These are phyloP conservation scores for Platanista minor DNA, from an alignment of 2,113 vertebrate genomes.

Conservation along the genomic window DNA sequence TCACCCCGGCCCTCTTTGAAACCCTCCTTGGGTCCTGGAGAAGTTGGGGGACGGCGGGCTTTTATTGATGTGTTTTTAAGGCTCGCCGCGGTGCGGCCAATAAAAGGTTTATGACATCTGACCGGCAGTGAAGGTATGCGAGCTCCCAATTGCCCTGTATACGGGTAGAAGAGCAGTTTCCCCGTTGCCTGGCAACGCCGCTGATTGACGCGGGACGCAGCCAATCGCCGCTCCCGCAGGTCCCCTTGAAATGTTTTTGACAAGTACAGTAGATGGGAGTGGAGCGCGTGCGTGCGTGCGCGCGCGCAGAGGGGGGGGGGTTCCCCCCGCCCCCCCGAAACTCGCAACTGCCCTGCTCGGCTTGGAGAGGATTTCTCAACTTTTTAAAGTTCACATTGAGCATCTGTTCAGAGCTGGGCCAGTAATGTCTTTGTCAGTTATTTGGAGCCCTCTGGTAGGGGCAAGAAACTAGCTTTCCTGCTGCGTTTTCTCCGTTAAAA, in stretches of 20 bases:
- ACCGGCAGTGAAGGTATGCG: constrained; percentile 80
- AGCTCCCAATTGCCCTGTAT: constrained; percentile 70
- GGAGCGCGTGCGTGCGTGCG: constrained; percentile 56
- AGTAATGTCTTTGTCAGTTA: constrained; percentile 21
- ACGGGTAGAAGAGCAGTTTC: constrained; percentile 69
- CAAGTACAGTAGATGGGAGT: constrained; percentile 74
- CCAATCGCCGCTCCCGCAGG: constrained; percentile 72
- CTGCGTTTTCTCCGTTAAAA: constrained; percentile 30
- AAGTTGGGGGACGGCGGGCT: constrained; percentile 48
- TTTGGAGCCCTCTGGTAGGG: constrained; percentile 34
- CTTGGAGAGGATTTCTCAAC: constrained; percentile 18
- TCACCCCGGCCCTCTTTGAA: neutral
- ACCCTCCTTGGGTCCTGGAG: neutral
- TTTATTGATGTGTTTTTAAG: constrained; percentile 65
- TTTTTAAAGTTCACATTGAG: constrained; percentile 44
- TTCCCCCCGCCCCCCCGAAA: neutral
- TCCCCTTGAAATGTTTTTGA: constrained; percentile 77
- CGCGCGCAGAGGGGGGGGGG: neutral
- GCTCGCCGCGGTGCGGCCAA: constrained; percentile 49
- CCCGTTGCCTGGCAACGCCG: constrained; percentile 78
- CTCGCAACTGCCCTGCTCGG: neutral
- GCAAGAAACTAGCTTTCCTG: neutral
- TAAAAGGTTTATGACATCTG: constrained; percentile 80
- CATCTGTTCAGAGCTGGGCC: constrained; percentile 38
- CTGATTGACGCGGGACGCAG: constrained; percentile 69